Conservation (phyloP, 1,140 invertebrate genomes). For the Anthonomus grandis region DNA sequence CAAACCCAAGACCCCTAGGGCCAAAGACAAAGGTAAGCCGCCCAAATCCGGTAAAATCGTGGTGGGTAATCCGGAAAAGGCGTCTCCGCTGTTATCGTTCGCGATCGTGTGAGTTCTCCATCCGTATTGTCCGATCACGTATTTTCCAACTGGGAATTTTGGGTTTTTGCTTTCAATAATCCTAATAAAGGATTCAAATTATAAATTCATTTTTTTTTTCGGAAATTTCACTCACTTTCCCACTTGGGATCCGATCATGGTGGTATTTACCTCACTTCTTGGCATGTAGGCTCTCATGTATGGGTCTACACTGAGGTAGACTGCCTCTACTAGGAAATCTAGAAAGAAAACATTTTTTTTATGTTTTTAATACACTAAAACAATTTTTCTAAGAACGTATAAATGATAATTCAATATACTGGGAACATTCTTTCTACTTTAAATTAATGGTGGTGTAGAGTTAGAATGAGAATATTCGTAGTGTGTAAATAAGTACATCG, state of each 20-base stretch:
- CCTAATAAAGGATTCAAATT: conserved; percentile 21
- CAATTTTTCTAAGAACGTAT: too few relatives aligned
- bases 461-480: too few relatives aligned
- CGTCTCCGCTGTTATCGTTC: too few relatives aligned
- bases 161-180: conserved; percentile 51
- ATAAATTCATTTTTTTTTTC: conserved; percentile 1
- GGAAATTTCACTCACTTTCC: conserved; percentile 27
- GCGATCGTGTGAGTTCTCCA: conserved; percentile 57
- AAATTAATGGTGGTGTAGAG: too few relatives aligned
- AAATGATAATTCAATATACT: too few relatives aligned
- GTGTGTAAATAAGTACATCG: too few relatives aligned
- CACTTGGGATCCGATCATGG: conserved; percentile 24
- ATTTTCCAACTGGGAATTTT: conserved; percentile 51
- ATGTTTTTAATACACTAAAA: background rate
- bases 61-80: background rate
- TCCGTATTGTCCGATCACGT: conserved; percentile 53
- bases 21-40: conserved; percentile 51
- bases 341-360: conserved; percentile 11
- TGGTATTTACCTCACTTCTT: conserved; percentile 23
- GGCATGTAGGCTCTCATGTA: conserved; percentile 60
- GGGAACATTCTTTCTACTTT: too few relatives aligned
- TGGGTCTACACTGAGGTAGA: conserved; percentile 68
- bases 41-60: conserved; percentile 50
- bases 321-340: conserved; percentile 62
- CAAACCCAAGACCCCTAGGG: conserved; percentile 34